Percentiles rank a stretch among this genome's conserved stretches.
These are phyloP conservation scores for Chaetodon trifasciatus DNA, from an alignment of 2,797 vertebrate species.

Conservation along the genomic window DNA sequence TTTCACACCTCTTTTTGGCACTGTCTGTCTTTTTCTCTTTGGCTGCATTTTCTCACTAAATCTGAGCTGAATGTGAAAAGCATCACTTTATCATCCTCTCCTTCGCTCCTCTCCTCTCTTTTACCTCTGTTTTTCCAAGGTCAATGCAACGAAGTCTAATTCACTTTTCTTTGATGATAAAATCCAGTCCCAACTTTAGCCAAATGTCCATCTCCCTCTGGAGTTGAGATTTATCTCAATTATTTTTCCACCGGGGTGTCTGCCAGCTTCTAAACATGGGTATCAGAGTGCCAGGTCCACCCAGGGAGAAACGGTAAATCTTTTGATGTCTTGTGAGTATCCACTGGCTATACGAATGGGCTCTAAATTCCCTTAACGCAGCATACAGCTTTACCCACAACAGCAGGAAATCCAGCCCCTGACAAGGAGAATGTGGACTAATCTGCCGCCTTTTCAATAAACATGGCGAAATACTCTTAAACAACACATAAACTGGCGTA, in stretches of 20 bases:
- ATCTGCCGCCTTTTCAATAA: constrained; percentile 73
- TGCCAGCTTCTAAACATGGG: constrained; percentile 77
- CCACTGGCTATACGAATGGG: constrained; percentile 52
- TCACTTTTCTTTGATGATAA: constrained; percentile 77
- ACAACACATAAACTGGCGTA: constrained; percentile 64
- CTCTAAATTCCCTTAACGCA: constrained; percentile 71
- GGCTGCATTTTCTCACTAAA: constrained; percentile 45
- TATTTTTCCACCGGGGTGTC: constrained; percentile 63
- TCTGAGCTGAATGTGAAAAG: constrained; percentile 61
- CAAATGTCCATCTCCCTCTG: constrained; percentile 71
- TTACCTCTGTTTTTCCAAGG: constrained; percentile 67
- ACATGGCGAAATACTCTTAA: constrained; percentile 63
- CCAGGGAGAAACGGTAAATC: constrained; percentile 69
- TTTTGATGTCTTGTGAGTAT: constrained; percentile 77
- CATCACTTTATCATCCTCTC: constrained; percentile 51
- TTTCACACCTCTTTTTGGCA: constrained; percentile 47
- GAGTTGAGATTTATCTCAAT: constrained; percentile 81
- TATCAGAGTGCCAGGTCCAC: constrained; percentile 67
- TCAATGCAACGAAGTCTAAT: constrained; percentile 69
- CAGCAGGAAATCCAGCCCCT: constrained; percentile 65
- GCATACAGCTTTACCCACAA: constrained; percentile 54
- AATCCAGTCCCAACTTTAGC: constrained; percentile 70
- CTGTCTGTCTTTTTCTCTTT: constrained; percentile 45
- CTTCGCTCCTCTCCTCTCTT: constrained; percentile 27
- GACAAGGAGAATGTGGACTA: constrained; percentile 72